Evolutionary conservation across 1,140 invertebrate species (phyloP).

Genomic region (Hylaeus volcanicus): DNA sequence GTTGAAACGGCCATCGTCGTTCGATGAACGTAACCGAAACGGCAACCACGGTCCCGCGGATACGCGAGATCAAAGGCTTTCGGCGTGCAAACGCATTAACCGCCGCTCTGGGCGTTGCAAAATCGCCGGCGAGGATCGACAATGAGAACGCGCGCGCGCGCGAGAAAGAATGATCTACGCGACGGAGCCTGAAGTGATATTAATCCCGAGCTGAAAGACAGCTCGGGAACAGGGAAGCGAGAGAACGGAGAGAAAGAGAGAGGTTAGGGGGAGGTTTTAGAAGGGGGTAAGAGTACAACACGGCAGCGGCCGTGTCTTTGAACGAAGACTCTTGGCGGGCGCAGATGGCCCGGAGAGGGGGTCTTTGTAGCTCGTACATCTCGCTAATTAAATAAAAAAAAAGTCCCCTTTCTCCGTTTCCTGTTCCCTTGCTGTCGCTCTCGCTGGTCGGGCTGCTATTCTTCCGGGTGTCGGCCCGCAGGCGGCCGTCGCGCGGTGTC

Average conservation of each 20-base stretch:
- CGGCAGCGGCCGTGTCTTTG: constrained; percentile 37
- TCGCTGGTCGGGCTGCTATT: constrained; percentile 59
- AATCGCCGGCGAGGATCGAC: constrained; percentile 16
- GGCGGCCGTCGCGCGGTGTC: constrained; percentile 66
- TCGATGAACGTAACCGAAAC: not conserved
- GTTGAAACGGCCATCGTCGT: not conserved
- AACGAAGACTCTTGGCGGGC: constrained; percentile 37
- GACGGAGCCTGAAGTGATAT: constrained; percentile 33
- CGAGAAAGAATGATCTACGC: not conserved
- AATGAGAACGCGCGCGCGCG: not conserved
- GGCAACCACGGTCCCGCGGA: not conserved
- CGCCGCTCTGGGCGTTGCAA: not conserved
- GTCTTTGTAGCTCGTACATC: constrained; percentile 73
- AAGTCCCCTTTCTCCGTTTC: constrained; percentile 50
- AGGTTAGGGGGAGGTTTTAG: not conserved
- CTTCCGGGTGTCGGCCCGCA: constrained; percentile 71
- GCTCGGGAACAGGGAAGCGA: constrained; percentile 15
- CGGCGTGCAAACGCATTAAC: constrained; percentile 1
- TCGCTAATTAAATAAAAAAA: constrained; percentile 78
- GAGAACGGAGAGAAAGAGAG: constrained; percentile 10
- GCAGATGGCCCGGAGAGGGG: constrained; percentile 26
- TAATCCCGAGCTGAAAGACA: constrained; percentile 40
- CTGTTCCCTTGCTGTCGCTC: constrained; percentile 34
- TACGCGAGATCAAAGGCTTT: not conserved
- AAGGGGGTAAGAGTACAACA: constrained; percentile 28